phyloP scores from a whole-genome alignment of 2,888 invertebrate genomes.

The Eupsilia transversa region DNA sequence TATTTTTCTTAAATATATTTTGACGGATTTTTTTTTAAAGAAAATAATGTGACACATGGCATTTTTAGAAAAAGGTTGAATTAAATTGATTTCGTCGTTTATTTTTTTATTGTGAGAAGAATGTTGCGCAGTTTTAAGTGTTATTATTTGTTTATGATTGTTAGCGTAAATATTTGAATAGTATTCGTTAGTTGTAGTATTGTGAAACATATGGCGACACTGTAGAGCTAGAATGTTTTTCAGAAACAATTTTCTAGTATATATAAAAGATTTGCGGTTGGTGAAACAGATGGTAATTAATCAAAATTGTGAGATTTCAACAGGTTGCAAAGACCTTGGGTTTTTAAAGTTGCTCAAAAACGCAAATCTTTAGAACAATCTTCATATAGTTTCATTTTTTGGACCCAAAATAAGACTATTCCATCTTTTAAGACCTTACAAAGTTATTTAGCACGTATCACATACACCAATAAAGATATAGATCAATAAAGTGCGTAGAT shows the following conservation, averaged over 20 bases:
- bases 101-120: slow-evolving; percentile 18
- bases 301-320: slow-evolving; percentile 16
- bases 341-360: slow-evolving; percentile 5
- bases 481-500: slow-evolving; percentile 56
- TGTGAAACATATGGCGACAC: slow-evolving; percentile 36
- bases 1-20: slow-evolving; percentile 1
- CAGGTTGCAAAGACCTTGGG: slow-evolving; percentile 33
- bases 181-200: slow-evolving; percentile 37
- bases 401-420: neutral
- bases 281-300: slow-evolving; percentile 25
- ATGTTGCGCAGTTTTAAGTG: slow-evolving; percentile 23
- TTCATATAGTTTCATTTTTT: slow-evolving; percentile 3
- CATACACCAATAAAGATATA: slow-evolving; percentile 52
- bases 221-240: slow-evolving; percentile 7
- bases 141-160: slow-evolving; percentile 47
- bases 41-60: neutral
- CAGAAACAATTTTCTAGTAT: slow-evolving; percentile 11
- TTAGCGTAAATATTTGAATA: slow-evolving; percentile 46
- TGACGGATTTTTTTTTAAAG: slow-evolving; percentile 25
- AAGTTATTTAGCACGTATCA: slow-evolving; percentile 42
- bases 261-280: slow-evolving; percentile 11
- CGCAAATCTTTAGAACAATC: slow-evolving; percentile 14
- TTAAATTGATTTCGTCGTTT: neutral
- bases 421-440: neutral
- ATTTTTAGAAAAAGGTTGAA: slow-evolving; percentile 21